phyloP scores from a whole-genome alignment of 2,888 invertebrate genomes.

The Cataglyphis livida region DNA sequence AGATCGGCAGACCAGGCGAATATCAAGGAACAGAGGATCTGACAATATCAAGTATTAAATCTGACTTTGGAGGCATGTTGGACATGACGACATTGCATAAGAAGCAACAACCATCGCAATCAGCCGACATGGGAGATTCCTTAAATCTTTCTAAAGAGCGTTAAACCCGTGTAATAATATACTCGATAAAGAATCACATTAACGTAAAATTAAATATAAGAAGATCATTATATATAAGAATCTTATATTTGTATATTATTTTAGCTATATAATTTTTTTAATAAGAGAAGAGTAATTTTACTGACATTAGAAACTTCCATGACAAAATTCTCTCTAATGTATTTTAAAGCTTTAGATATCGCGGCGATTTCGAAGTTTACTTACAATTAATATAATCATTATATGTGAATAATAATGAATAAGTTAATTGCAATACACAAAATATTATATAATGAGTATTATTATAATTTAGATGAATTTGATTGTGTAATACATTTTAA shows the following conservation, averaged over 20 bases:
- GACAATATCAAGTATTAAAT: conserved; percentile 76
- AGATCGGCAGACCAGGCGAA: conserved; percentile 73
- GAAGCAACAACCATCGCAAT: conserved; percentile 75
- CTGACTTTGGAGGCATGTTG: conserved; percentile 80
- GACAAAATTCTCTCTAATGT: not conserved
- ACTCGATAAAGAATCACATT: not conserved
- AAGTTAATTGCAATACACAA: not conserved
- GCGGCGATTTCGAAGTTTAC: not conserved
- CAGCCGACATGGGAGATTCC: conserved; percentile 79
- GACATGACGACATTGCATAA: conserved; percentile 81
- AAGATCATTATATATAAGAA: not conserved
- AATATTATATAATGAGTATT: not conserved
- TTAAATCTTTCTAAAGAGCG: conserved; percentile 83
- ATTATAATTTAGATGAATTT: not conserved
- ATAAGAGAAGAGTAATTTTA: not conserved
- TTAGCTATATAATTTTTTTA: not conserved
- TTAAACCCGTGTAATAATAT: conserved; percentile 52
- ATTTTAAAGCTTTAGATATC: not conserved
- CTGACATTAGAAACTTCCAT: not conserved
- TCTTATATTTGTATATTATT: not conserved
- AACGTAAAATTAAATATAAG: not conserved
- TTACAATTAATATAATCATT: not conserved
- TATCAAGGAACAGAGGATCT: conserved; percentile 80
- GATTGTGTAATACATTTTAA: not conserved
- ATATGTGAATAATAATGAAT: not conserved